Evolutionary conservation across 2,113 vertebrate genomes (phyloP).

Genomic region (Otolemur garnettii): DNA sequence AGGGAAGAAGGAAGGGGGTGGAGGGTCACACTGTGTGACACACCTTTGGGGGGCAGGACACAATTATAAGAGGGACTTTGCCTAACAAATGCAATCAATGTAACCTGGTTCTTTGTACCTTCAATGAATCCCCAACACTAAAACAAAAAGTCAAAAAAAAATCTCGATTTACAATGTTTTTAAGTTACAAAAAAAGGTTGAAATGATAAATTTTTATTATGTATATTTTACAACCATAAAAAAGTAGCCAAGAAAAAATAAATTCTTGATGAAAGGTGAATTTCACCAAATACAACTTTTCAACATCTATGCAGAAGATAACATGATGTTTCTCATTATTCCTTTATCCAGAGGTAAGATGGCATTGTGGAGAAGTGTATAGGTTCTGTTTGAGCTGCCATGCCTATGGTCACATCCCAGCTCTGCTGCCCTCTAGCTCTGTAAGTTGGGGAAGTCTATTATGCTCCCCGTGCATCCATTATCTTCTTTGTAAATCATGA

Average conservation of each 20-base stretch:
- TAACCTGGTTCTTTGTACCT: no score
- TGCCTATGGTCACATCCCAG: neutral
- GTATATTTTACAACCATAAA: neutral
- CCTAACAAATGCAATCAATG: no score
- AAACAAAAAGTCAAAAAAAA: no score
- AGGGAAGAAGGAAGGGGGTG: no score
- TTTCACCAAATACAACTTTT: conserved; percentile 1
- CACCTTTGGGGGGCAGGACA: no score
- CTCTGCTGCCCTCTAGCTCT: neutral
- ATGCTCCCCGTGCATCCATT: neutral
- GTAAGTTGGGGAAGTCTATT: neutral
- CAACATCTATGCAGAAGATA: neutral
- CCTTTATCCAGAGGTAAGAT: neutral
- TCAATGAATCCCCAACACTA: no score
- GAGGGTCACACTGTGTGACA: no score
- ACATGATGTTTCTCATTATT: neutral
- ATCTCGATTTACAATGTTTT: no score
- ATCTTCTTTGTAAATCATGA: conserved; percentile 4
- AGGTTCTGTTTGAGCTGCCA: conserved; percentile 6
- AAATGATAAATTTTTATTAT: conserved; percentile 20
- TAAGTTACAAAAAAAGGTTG: neutral
- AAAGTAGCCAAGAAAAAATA: neutral
- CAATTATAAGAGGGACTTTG: no score
- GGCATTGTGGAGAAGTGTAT: neutral
- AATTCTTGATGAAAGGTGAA: neutral